Evolutionary conservation across 2,888 invertebrate genomes (phyloP).

Genomic region (Himalopsyche anomala): DNA sequence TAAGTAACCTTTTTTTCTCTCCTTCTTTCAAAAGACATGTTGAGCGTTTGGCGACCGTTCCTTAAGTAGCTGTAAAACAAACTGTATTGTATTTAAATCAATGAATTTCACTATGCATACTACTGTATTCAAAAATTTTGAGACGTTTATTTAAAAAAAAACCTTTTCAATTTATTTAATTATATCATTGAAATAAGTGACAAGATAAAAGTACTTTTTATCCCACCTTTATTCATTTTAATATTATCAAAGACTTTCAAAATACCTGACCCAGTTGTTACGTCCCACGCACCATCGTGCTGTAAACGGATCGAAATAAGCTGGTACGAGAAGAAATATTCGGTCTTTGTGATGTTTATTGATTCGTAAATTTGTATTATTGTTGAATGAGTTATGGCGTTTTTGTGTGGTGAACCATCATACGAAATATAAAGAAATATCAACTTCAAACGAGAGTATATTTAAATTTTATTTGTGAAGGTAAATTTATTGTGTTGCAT

Average conservation of each 20-base stretch:
- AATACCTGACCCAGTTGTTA: conserved; percentile 1
- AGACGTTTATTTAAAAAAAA: too few species aligned
- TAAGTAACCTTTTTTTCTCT: too few species aligned
- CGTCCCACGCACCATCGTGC: neutral
- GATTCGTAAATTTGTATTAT: conserved; percentile 11
- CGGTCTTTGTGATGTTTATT: conserved; percentile 6
- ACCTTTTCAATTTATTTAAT: too few species aligned
- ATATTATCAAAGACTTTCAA: neutral
- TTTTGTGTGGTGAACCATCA: conserved; percentile 1
- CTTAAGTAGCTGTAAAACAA: too few species aligned
- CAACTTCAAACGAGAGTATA: neutral
- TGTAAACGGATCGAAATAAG: neutral
- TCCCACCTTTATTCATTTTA: too few species aligned
- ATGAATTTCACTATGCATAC: too few species aligned
- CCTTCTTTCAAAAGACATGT: too few species aligned
- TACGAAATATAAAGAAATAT: neutral
- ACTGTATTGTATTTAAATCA: too few species aligned
- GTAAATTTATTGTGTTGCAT: conserved; percentile 19
- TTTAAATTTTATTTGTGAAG: conserved; percentile 3
- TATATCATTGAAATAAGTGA: too few species aligned
- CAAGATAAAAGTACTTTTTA: too few species aligned
- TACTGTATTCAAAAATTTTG: too few species aligned
- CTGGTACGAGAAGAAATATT: neutral
- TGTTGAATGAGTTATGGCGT: conserved; percentile 3
- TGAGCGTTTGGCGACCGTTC: too few species aligned